Base-by-base conservation (phyloP, 1,140 invertebrate species). In the Trichonephila clavata region DNA sequence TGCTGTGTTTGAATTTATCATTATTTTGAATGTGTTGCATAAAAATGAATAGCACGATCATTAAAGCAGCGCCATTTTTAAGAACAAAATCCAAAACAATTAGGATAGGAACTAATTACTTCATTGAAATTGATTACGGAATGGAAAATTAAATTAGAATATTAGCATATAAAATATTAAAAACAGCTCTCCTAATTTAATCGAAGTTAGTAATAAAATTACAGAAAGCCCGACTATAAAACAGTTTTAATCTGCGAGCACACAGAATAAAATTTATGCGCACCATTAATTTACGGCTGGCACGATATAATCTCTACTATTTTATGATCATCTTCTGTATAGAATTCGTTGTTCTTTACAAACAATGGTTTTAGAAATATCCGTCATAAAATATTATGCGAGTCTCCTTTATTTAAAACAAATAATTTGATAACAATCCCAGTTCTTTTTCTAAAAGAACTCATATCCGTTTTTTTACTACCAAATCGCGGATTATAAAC, bases 341-440 rank as follows among this genome's bases (percentile, higher is more conserved):
- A 24, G 68, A 16, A 27, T 71, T 71, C 24, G n/a, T 32, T 71
- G 24, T 71, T 16, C 24, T 71, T 24, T 24, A 32, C 68, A 71
- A 71, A 71, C 68, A 71, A n/a, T 14, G 68, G 10, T 7, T 71
- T 71, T 27, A 16, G 24, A 27, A 71, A 71, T 16, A 71, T 27
- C 68, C n/a, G 24, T 24, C 68, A 27, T 71, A 71, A 71, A 71
- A 71, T 71, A 27, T 71, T 71, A 71, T 71, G 24, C 24, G 68
- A 71, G 24, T 10, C 13, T 3, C 14, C 24, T 27, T 71, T 71
- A 27, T 27, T 71, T 71, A 32, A 71, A 71, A 71, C 27, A 71
- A 71, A 71, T 71, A 71, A 71, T 71, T 71, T 71, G 68, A 71
- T 27, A 71, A 71, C 68, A 27, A 27, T 24, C 68, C 24, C 14